Evolutionary conservation across 2,113 vertebrate genomes (phyloP).

Genomic region (Sialia sialis): DNA sequence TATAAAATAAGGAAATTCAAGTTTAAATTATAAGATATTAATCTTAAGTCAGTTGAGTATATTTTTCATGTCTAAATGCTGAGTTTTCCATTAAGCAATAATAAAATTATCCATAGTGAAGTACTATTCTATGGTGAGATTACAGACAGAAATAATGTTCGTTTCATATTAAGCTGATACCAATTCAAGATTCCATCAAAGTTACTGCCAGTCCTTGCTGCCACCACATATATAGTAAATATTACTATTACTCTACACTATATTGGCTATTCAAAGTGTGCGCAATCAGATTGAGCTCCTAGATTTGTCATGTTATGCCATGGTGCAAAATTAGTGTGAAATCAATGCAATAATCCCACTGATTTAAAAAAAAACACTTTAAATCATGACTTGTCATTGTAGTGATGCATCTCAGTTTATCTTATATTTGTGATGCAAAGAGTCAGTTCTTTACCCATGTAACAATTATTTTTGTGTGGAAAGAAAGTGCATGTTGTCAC

Average conservation of each 20-base stretch:
- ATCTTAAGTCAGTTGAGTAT: not conserved
- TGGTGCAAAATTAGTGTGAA: not conserved
- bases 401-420: not conserved
- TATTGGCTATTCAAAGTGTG: not conserved
- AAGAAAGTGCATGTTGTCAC: rapidly evolving
- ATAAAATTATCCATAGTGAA: not conserved
- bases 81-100: not conserved
- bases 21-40: not conserved
- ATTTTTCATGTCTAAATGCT: not conserved
- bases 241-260: not conserved
- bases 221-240: not conserved
- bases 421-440: not conserved
- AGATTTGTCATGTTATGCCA: not conserved
- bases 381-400: not conserved
- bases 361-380: not conserved
- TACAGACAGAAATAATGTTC: not conserved
- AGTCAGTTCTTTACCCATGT: not conserved
- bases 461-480: not conserved
- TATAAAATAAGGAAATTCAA: not conserved
- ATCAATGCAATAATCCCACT: not conserved
- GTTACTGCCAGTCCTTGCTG: not conserved
- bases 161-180: not conserved
- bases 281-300: not conserved
- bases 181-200: not conserved
- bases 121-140: not conserved